phyloP scores from a whole-genome alignment of 2,888 invertebrate genomes.

The Griposia aprilina region DNA sequence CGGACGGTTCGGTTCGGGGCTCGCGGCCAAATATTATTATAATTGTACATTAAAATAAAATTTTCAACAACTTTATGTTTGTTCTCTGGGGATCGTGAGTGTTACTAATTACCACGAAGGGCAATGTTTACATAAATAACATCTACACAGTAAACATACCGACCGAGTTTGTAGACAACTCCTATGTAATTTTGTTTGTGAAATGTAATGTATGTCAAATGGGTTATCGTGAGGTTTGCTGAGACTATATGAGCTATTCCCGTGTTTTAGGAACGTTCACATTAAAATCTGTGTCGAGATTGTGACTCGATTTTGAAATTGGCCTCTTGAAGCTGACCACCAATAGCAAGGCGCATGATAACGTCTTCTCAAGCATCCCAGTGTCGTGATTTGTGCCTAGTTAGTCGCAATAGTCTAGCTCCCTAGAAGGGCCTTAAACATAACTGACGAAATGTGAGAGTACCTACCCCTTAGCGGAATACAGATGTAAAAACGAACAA shows the following conservation, averaged over 20 bases:
- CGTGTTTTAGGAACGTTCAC: not conserved
- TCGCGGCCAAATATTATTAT: constrained; percentile 37
- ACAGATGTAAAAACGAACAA: not conserved
- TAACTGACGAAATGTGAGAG: not conserved
- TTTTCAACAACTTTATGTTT: constrained; percentile 39
- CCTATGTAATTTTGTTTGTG: not conserved
- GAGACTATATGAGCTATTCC: too few species aligned
- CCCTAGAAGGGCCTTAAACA: not conserved
- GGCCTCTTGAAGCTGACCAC: not conserved
- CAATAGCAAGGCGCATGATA: not conserved
- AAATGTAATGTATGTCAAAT: too few species aligned
- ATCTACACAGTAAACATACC: not conserved
- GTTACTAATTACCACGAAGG: constrained; percentile 30
- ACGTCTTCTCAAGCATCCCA: not conserved
- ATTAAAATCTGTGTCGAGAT: not conserved
- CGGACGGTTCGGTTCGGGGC: constrained; percentile 41
- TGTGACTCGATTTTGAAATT: not conserved
- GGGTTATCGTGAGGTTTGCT: not conserved
- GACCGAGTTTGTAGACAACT: not conserved
- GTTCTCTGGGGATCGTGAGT: constrained; percentile 18
- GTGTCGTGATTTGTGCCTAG: not conserved
- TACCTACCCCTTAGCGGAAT: not conserved
- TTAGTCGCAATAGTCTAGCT: not conserved
- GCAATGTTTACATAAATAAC: constrained; percentile 5
- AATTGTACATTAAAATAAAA: constrained; percentile 56